Evolutionary conservation across 2,888 invertebrate species (phyloP).

Genomic region (Pollenia griseotomentosa): DNA sequence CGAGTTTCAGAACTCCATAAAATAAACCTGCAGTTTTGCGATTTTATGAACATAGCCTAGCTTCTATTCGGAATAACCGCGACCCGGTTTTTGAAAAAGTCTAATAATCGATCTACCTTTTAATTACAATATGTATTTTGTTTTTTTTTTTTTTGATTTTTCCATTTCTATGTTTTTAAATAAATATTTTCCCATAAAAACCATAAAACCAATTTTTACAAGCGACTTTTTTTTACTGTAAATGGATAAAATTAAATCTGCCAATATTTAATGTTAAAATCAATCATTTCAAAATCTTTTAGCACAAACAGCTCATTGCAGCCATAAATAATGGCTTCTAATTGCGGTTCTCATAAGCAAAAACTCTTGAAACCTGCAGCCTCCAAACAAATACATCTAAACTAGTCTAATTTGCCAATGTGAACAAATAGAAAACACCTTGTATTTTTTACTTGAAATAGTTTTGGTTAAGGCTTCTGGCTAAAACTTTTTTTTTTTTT

Average conservation of each 20-base stretch:
- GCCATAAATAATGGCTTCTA: slow-evolving; percentile 48
- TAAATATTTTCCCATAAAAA: slow-evolving; percentile 41
- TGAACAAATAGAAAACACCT: slow-evolving; percentile 51
- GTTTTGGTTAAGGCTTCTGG: slow-evolving; percentile 53
- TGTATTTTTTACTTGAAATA: slow-evolving; percentile 42
- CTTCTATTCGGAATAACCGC: no score
- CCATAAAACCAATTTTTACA: slow-evolving; percentile 5
- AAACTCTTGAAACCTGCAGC: slow-evolving; percentile 66
- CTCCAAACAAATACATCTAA: slow-evolving; percentile 75
- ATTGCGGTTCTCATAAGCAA: slow-evolving; percentile 47
- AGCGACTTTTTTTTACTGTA: slow-evolving; percentile 27
- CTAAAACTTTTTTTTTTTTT: slow-evolving; percentile 16
- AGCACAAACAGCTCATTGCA: slow-evolving; percentile 21
- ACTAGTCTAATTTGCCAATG: slow-evolving; percentile 77
- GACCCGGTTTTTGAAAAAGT: no score
- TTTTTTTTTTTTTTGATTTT: background rate
- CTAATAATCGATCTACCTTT: background rate
- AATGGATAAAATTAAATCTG: slow-evolving; percentile 45
- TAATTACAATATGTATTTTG: background rate
- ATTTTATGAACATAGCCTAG: no score
- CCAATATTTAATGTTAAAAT: slow-evolving; percentile 57
- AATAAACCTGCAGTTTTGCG: no score
- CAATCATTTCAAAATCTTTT: slow-evolving; percentile 54
- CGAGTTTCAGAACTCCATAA: no score
- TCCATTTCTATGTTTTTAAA: background rate